Base-by-base conservation (phyloP, 30 jellyfish, hydroid and myxozoan species). In the Pseudorhiza aurosa region DNA sequence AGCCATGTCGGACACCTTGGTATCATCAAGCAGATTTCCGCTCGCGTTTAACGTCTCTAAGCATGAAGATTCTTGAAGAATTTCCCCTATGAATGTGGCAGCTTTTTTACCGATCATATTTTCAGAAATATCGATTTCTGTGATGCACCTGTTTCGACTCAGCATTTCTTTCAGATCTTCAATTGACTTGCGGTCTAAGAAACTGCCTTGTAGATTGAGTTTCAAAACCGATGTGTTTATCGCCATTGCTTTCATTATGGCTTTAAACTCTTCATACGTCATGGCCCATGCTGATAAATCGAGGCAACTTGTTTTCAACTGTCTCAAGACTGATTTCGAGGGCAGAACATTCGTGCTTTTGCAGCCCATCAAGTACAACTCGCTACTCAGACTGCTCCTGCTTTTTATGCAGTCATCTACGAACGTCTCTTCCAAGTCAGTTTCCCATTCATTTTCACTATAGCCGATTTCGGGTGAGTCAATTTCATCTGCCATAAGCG, bases 11-110 rank as follows among this genome's bases (percentile, higher is more conserved):
- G 44, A 31, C 2, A 83, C 85, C 24, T 27, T 45, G 49, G 47
- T 67, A 33, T 85, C 96, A n/a, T 65, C 67, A 26, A 85, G 45
- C 53, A 26, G 37, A 28, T 85, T 85, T 18, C 81, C 89, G 31
- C 85, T 46, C 22, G 74, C 73, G 56, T 47, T 74, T n/a, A 74
- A 37, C 22, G 18, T 26, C 17, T 2, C 74, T 74, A 85, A 33
- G 36, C 37, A 17, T 14, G 22, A 37, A 10, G 83, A n/a, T 0
- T 49, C 76, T 32, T 17, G 33, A 11, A 85, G 30, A 27, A 75
- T 64, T 51, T 51, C 50, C 28, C 72, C 64, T 46, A 85, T 33
- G 22, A 21, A 68, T 24, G 63, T 65, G 6, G 78, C 32, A 14
- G 81, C 96, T 5, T 29, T 65, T 14, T 43, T 44, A 2, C 88